phyloP scores from a whole-genome alignment of 2,888 invertebrate species.

The Lepidochitona cinerea region DNA sequence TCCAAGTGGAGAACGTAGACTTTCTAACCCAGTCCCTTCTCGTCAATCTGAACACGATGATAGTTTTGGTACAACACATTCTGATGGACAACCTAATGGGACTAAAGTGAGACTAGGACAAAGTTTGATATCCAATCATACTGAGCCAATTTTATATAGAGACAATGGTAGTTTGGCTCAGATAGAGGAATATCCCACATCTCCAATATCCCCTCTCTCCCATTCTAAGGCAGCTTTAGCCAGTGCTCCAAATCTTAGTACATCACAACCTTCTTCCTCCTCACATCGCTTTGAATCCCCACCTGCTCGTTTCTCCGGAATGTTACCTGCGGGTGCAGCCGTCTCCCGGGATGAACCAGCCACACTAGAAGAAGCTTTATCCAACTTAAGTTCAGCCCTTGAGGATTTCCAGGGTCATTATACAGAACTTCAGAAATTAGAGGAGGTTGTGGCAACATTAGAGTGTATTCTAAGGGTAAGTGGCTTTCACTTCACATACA shows the following conservation, averaged over 20 bases:
- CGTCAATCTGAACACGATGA: conserved; percentile 30
- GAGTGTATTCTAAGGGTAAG: conserved; percentile 68
- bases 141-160: not conserved
- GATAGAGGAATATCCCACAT: not conserved
- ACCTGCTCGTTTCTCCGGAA: conserved; percentile 16
- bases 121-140: not conserved
- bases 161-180: conserved; percentile 3
- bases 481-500: not conserved
- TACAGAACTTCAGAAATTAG: conserved; percentile 69
- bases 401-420: conserved; percentile 73
- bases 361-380: conserved; percentile 66
- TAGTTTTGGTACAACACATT: conserved; percentile 1
- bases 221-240: conserved; percentile 21
- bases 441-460: conserved; percentile 66
- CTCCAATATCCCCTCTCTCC: not conserved
- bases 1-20: conserved; percentile 41
- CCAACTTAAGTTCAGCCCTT: conserved; percentile 62
- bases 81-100: not conserved
- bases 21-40: conserved; percentile 40
- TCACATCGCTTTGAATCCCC: conserved; percentile 7
- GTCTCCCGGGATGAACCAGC: conserved; percentile 39
- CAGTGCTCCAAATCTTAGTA: conserved; percentile 16
- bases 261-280: conserved; percentile 15
- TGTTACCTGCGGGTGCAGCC: conserved; percentile 26
- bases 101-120: not conserved